Evolutionary conservation across 2,888 invertebrate genomes (phyloP).

Genomic region (Tubulanus polymorphus): DNA sequence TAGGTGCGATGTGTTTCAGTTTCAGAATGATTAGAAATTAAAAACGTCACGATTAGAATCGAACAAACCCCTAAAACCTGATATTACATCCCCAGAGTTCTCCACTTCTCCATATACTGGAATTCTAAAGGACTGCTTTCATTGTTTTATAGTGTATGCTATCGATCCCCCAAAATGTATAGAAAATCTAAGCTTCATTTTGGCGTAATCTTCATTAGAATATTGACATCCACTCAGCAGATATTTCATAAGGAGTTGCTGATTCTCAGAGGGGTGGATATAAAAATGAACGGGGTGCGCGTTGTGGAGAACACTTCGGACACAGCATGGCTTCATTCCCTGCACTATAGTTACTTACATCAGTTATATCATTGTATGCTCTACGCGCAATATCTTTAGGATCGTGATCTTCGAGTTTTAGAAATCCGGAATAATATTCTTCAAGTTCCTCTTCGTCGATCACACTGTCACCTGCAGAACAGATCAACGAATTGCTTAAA

Average conservation of each 20-base stretch:
- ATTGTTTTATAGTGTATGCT: too few species aligned
- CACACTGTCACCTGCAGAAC: conserved; percentile 23
- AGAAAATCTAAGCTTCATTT: not conserved
- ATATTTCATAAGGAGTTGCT: too few species aligned
- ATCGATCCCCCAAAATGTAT: not conserved
- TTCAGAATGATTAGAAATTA: too few species aligned
- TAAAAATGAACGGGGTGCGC: not conserved
- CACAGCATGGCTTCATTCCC: not conserved
- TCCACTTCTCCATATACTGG: too few species aligned
- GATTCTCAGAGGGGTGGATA: too few species aligned
- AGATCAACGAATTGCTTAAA: not conserved
- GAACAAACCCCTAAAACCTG: too few species aligned
- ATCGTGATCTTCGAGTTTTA: conserved; percentile 22
- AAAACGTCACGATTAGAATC: too few species aligned
- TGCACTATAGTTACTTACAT: conserved; percentile 28
- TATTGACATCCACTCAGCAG: not conserved
- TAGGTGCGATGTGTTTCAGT: too few species aligned
- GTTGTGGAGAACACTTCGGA: not conserved
- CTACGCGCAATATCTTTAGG: conserved; percentile 20
- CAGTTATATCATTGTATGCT: conserved; percentile 34
- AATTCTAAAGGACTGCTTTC: too few species aligned
- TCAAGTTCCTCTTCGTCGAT: conserved; percentile 25
- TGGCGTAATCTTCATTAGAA: too few species aligned
- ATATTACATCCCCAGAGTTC: too few species aligned
- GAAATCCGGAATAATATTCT: conserved; percentile 27